phyloP scores from a whole-genome alignment of 1,140 invertebrate genomes.

The Charaxes varanes region DNA sequence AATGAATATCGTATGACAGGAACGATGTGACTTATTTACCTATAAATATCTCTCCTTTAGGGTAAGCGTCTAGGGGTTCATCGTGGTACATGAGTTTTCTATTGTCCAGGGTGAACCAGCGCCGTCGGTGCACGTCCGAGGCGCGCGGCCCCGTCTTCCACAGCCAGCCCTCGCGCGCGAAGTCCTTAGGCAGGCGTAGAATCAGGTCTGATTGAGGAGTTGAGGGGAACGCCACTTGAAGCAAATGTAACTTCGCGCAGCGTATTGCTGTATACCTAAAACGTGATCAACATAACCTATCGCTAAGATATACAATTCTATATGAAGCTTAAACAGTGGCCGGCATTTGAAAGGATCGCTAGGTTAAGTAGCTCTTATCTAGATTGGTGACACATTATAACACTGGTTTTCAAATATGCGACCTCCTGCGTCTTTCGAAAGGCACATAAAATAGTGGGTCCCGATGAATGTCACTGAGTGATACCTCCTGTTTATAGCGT shows the following conservation, averaged over 20 bases:
- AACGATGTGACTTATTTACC: constrained; percentile 67
- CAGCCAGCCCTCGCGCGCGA: constrained; percentile 89
- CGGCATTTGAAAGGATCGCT: too few relatives aligned
- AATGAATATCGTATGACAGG: too few relatives aligned
- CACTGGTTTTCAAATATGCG: too few relatives aligned
- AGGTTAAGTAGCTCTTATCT: too few relatives aligned
- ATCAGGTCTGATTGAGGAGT: constrained; percentile 85
- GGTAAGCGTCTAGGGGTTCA: constrained; percentile 88
- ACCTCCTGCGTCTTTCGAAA: too few relatives aligned
- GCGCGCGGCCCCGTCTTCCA: constrained; percentile 90
- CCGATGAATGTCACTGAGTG: too few relatives aligned
- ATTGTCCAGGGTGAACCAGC: constrained; percentile 93
- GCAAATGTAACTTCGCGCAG: constrained; percentile 86
- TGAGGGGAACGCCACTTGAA: constrained; percentile 89
- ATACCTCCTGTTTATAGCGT: too few relatives aligned
- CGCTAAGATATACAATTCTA: too few relatives aligned
- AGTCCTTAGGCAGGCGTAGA: constrained; percentile 85
- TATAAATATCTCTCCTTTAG: constrained; percentile 93
- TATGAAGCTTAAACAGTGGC: too few relatives aligned
- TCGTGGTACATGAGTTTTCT: constrained; percentile 94
- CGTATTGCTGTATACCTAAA: constrained; percentile 91
- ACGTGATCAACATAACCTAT: too few relatives aligned
- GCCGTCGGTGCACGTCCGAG: constrained; percentile 86
- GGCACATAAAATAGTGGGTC: too few relatives aligned
- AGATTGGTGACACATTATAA: too few relatives aligned